Base-by-base conservation (phyloP, 2,888 invertebrate species). In the Chrysotoxum bicinctum region DNA sequence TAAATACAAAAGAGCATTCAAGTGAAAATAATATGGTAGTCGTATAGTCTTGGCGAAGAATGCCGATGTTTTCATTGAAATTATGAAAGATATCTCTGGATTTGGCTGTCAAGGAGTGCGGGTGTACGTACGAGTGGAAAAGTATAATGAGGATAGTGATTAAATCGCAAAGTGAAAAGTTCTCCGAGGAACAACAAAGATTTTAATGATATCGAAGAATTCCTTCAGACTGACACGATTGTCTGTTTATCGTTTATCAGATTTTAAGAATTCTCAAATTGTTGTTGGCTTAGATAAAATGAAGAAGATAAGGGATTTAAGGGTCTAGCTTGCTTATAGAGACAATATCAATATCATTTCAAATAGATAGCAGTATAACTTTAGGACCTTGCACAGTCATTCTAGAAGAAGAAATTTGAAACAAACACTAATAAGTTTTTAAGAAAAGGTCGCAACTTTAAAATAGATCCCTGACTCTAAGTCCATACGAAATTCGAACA, bases 1-100 rank as follows among this genome's bases (percentile, higher is more conserved):
- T 58, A 35, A 58, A 64, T 14, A 78, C 69, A 83, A 69, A 79
- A 69, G 78, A 74, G 62, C 83, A 69, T 68, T 83, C 74, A 74
- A 50, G 78, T 73, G 78, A 21, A 45, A 66, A 82, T 48, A 81
- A 50, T 23, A 35, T 16, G 37, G 23, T 45, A 23, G n/a, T 19
- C 1, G 8, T 12, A 14, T 14, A 45, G 60, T 35, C 43, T 48
- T 56, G 69, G 21, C 48, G 48, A 30, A 48, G 52, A 66, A 66
- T 66, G 14, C 50, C 23, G 10, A 21, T 50, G 50, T 66, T 66
- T 66, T 66, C 7, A 23, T 64, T 64, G 40, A 26, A 62, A 35
- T 58, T 58, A 58, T 37, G 35, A 58, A 58, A 58, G 37, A 58
- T 35, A 58, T 35, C 14, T 12, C 5, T 6, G 5, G 43, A 23